Base-by-base conservation (phyloP, 1,140 invertebrate genomes). In the Hydropsyche tenuis region DNA sequence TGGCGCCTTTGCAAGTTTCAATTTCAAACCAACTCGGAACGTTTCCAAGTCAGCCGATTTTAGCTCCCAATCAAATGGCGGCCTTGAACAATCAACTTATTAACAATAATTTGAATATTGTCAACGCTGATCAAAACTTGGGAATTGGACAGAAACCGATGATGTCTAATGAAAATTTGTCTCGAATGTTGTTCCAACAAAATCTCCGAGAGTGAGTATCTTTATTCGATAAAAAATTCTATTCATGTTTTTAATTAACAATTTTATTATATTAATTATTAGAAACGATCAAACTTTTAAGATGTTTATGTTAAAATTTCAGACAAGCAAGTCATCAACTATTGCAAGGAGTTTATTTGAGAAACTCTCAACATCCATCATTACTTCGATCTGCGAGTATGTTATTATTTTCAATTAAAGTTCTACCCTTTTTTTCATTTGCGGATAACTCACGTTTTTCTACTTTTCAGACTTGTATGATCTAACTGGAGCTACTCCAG, bases 131-230 rank as follows among this genome's bases (percentile, higher is more conserved):
- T 75, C 73, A 80, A 23, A 79, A 80, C 5, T 53, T 81, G 11
- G 80, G 76, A 9, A 72, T 79, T 1, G 63, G 81, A 14, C 84
- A 83, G 70, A 78, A 80, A 0, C 12, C 81, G 80, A 81, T 84
- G 6, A 43, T 82, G 70, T 78, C 82, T 6, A 85, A 84, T 9
- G 83, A 85, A 68, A 85, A 85, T 69, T 82, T 85, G 42, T 83
- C 85, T 69, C 79, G 83, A 78, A 85, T 86, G 83, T 69, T 86
- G 46, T 76, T 85, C 16, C 85, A 85, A 68, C 84, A 85, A 75
- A 85, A 85, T 79, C 84, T 85, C 73, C 84, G 83, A 73, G 85
- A 83, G 84, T 86, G 42, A 84, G 81, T 82, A 22, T 37, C 53
- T 73, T 66, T 53, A 14, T 42, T n/a, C 6, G 4, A 64, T 46